Evolutionary conservation across 2,888 invertebrate species (phyloP).

Genomic region (Sarcophaga rosellei): DNA sequence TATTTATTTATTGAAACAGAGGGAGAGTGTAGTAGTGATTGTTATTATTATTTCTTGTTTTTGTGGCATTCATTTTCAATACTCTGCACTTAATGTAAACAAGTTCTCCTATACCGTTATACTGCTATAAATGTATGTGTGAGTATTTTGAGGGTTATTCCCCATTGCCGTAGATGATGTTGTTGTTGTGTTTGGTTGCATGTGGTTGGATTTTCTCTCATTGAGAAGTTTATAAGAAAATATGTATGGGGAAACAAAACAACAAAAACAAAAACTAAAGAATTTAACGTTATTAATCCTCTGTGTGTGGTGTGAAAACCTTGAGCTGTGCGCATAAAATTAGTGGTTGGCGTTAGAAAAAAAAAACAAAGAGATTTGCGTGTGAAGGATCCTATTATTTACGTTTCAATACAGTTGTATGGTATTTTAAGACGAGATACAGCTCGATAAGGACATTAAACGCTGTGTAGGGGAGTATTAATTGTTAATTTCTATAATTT

Average conservation of each 20-base stretch:
- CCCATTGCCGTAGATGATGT: background rate
- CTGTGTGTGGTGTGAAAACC: background rate
- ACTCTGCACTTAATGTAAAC: slow-evolving; percentile 57
- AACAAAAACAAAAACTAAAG: background rate
- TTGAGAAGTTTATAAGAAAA: background rate
- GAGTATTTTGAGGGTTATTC: slow-evolving; percentile 46
- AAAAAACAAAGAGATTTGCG: background rate
- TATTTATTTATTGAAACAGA: too few relatives aligned
- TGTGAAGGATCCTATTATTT: background rate
- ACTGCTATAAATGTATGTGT: slow-evolving; percentile 12
- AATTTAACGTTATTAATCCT: background rate
- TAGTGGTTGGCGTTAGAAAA: background rate
- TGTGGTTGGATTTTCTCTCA: background rate
- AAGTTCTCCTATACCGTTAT: slow-evolving; percentile 34
- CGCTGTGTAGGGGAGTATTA: too few relatives aligned
- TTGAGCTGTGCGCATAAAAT: background rate
- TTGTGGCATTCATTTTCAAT: slow-evolving; percentile 41
- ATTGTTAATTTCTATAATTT: too few relatives aligned
- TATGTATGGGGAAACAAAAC: background rate
- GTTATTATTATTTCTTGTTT: slow-evolving; percentile 18
- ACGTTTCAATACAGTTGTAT: too few relatives aligned
- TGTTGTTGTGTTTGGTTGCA: background rate
- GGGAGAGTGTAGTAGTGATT: background rate
- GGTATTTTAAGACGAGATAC: too few relatives aligned
- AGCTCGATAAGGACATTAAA: too few relatives aligned